A percentile compares a stretch with the other conserved stretches of the same genome.
phyloP scores from a whole-genome alignment of 2,888 invertebrate genomes.

The Metellina segmentata region DNA sequence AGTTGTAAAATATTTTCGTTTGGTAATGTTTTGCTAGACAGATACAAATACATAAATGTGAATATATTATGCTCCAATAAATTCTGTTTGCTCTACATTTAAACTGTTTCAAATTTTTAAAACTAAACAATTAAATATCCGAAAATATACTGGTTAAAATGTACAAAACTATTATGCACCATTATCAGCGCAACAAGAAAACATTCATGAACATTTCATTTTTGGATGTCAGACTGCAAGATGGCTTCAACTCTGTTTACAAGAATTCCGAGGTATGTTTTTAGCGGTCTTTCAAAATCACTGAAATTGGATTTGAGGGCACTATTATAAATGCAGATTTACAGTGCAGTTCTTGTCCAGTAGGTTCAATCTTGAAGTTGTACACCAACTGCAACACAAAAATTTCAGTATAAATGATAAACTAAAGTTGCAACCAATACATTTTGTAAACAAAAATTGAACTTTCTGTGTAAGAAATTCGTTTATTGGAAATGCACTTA shows the following conservation, averaged over 20 bases:
- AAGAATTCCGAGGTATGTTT: background rate
- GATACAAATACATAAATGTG: no score
- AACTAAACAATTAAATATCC: no score
- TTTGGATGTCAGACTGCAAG: background rate
- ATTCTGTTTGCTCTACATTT: no score
- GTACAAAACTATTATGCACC: no score
- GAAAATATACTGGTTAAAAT: no score
- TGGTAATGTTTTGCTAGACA: no score
- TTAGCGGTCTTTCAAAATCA: constrained; percentile 59
- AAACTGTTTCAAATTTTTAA: no score
- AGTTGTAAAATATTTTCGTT: no score
- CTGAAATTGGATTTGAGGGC: constrained; percentile 76
- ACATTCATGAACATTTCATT: background rate
- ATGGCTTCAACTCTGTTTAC: background rate
- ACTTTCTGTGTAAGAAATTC: background rate
- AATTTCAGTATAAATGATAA: background rate
- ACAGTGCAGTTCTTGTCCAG: constrained; percentile 50
- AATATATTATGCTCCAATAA: no score
- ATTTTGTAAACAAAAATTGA: background rate
- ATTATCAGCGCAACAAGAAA: no score
- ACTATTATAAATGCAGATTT: constrained; percentile 77
- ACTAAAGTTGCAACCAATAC: background rate
- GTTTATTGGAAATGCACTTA: no score
- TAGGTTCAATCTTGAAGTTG: constrained; percentile 57
- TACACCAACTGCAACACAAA: constrained; percentile 58